A percentile compares a stretch with the other conserved stretches of the same genome.
phyloP scores from a whole-genome alignment of 2,113 vertebrate species.

The Myotis lucifugus region DNA sequence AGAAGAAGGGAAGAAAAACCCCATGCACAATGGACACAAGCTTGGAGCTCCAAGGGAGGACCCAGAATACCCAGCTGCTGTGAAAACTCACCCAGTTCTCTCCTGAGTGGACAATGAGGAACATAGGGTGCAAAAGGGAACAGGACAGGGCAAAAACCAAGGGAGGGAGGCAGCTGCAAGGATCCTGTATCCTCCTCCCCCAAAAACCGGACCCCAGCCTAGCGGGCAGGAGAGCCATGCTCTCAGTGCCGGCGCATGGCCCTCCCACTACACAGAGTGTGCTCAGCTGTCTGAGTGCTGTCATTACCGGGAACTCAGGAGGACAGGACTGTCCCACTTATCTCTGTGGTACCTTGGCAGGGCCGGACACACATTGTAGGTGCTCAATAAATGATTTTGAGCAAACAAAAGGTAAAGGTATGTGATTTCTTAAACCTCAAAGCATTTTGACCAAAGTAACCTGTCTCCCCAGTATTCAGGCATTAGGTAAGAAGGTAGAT shows the following conservation, averaged over 20 bases:
- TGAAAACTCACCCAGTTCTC: background rate
- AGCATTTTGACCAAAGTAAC: background rate
- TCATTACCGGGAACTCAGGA: background rate
- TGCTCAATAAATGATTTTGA: background rate
- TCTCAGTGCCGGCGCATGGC: background rate
- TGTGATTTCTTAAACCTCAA: background rate
- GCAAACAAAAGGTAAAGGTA: background rate
- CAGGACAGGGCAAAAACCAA: background rate
- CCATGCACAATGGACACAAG: background rate
- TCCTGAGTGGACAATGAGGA: background rate
- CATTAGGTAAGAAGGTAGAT: background rate
- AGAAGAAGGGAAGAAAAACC: background rate
- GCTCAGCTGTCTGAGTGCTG: background rate
- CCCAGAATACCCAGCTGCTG: background rate
- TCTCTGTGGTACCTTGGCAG: background rate
- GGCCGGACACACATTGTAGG: background rate
- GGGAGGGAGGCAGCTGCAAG: background rate
- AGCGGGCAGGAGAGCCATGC: background rate
- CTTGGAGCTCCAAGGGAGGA: background rate
- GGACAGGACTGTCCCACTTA: background rate
- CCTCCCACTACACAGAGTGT: background rate
- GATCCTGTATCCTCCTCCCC: background rate
- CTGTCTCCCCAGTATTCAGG: too few species aligned
- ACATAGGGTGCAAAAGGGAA: background rate
- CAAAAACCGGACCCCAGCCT: background rate